phyloP scores from a whole-genome alignment of 1,140 invertebrate genomes.

The Bombus ignitus region DNA sequence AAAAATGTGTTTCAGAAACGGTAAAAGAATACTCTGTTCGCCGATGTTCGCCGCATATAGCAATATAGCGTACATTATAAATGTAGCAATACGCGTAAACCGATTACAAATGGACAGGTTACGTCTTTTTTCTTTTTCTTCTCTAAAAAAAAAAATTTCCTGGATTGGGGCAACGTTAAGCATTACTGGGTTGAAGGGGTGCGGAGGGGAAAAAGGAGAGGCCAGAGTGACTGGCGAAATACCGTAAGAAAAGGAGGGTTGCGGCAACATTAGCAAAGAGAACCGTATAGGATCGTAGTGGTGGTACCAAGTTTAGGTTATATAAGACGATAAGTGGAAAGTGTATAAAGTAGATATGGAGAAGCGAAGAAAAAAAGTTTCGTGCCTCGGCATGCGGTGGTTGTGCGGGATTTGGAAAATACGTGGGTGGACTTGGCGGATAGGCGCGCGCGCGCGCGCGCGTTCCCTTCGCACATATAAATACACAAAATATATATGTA shows the following conservation, averaged over 20 bases:
- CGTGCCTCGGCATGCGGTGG: constrained; percentile 67
- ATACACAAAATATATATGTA: not conserved
- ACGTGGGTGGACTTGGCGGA: constrained; percentile 16
- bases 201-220: not conserved
- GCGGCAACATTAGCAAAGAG: constrained; percentile 62
- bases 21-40: not conserved
- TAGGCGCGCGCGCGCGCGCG: not conserved
- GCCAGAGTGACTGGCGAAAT: constrained; percentile 31
- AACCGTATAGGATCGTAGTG: constrained; percentile 40
- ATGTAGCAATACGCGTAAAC: constrained; percentile 16
- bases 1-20: not conserved
- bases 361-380: constrained; percentile 61
- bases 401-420: constrained; percentile 44
- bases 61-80: not conserved
- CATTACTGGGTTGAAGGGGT: constrained; percentile 38
- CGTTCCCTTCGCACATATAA: not conserved
- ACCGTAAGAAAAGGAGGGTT: constrained; percentile 26
- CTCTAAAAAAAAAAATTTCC: constrained; percentile 27
- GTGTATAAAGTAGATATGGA: constrained; percentile 66
- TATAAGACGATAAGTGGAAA: constrained; percentile 67
- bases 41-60: constrained; percentile 44
- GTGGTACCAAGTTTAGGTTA: constrained; percentile 43
- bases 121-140: not conserved
- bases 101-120: constrained; percentile 18
- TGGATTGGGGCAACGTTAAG: constrained; percentile 58